A percentile compares a stretch with the other conserved stretches of the same genome.
phyloP scores from a whole-genome alignment of 2,888 invertebrate species.

The Magallana nippona region DNA sequence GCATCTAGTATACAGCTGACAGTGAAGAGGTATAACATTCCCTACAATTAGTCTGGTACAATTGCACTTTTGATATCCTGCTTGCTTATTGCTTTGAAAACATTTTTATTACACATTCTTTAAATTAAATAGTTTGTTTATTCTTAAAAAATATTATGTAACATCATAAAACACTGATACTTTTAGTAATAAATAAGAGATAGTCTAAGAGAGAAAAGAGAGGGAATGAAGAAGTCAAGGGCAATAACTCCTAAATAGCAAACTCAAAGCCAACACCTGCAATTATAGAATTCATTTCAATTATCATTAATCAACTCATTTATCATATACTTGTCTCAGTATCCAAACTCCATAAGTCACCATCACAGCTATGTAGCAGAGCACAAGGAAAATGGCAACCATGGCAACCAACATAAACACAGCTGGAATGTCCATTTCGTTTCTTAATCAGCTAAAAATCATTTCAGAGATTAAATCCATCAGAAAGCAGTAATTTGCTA shows the following conservation, averaged over 20 bases:
- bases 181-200: too few relatives aligned
- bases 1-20: neutral
- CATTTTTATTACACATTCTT: too few relatives aligned
- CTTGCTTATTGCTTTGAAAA: too few relatives aligned
- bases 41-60: too few relatives aligned
- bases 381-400: constrained; percentile 70
- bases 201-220: neutral
- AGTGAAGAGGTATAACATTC: too few relatives aligned
- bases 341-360: constrained; percentile 72
- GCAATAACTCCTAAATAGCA: neutral
- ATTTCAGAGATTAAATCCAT: neutral
- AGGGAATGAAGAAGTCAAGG: neutral
- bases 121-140: too few relatives aligned
- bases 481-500: too few relatives aligned
- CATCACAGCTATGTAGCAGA: constrained; percentile 71
- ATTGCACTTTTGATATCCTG: too few relatives aligned
- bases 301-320: neutral
- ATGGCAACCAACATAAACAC: constrained; percentile 70
- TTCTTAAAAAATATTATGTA: too few relatives aligned
- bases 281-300: neutral
- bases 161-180: too few relatives aligned
- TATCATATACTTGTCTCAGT: constrained; percentile 70
- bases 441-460: constrained; percentile 10
- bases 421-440: constrained; percentile 44
- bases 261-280: neutral